phyloP scores from a whole-genome alignment of 37 sponge, comb jelly and placozoan genomes.

The Haliclona indistincta region DNA sequence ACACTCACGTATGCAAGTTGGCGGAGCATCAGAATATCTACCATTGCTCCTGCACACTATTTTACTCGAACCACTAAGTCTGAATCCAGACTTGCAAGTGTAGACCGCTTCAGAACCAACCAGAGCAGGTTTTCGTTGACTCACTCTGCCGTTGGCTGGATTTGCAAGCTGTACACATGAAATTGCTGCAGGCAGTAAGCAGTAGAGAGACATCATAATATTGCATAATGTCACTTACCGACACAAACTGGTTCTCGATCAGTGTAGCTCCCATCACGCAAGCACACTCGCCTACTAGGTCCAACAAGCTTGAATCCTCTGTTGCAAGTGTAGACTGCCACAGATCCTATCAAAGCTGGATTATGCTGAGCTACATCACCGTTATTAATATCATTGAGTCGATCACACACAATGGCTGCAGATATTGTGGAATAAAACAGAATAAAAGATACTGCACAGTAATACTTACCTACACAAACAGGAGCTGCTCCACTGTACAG shows the following conservation, averaged over 20 bases:
- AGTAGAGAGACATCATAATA: not conserved
- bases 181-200: not conserved
- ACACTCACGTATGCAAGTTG: conserved; percentile 56
- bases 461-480: conserved; percentile 2
- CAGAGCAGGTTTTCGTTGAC: not conserved
- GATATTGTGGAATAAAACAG: no score
- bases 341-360: not conserved
- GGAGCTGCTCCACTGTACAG: not conserved
- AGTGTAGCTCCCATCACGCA: not conserved
- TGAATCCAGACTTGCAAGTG: conserved; percentile 49
- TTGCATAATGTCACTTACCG: no score
- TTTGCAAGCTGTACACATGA: not conserved
- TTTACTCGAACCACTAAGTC: conserved; percentile 17
- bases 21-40: conserved; percentile 46
- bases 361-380: not conserved
- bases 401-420: no score
- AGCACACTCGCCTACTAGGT: not conserved
- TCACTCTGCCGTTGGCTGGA: not conserved
- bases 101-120: not conserved
- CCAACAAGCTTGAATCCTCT: not conserved
- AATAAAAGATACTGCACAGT: no score
- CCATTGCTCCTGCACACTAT: conserved; percentile 53
- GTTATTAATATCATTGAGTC: not conserved
- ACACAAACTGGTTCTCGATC: conserved; percentile 15
- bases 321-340: not conserved